phyloP scores from a whole-genome alignment of 2,888 invertebrate species.

The Phytoseiulus persimilis region DNA sequence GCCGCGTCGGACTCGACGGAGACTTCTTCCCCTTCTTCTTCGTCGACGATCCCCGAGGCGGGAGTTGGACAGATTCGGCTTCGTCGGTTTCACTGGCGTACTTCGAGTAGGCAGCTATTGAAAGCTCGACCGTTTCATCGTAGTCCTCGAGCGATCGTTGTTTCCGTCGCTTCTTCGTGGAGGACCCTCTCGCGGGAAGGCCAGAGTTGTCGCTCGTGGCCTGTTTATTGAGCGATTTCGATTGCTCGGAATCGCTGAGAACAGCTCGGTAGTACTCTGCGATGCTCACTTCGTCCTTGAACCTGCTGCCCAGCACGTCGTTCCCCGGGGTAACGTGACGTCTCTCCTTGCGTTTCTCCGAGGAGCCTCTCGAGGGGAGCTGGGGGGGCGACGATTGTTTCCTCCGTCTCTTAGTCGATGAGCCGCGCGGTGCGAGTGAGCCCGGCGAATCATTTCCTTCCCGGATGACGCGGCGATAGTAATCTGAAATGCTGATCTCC shows the following conservation, averaged over 20 bases:
- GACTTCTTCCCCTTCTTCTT: constrained; percentile 21
- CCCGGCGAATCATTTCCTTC: not conserved
- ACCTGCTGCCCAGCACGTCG: not conserved
- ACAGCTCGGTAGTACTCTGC: constrained; percentile 16
- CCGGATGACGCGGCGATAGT: not conserved
- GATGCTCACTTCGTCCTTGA: constrained; percentile 1
- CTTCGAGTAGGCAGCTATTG: constrained; percentile 20
- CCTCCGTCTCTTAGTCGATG: not conserved
- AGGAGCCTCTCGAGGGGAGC: constrained; percentile 14
- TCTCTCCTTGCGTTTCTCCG: constrained; percentile 10
- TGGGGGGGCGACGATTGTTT: constrained; percentile 22
- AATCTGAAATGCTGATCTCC: constrained; percentile 29
- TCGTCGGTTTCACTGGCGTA: constrained; percentile 27
- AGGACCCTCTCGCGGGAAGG: not conserved
- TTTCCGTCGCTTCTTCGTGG: constrained; percentile 16
- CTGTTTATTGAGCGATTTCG: not conserved
- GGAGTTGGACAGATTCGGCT: not conserved
- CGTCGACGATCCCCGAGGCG: constrained; percentile 13
- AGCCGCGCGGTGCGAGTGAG: not conserved
- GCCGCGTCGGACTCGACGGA: not conserved
- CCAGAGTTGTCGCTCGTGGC: not conserved
- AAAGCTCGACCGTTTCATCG: constrained; percentile 14
- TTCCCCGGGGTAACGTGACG: not conserved
- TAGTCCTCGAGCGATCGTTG: constrained; percentile 31
- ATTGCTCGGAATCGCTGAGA: not conserved